Conservation (phyloP, 2,797 vertebrate genomes). For the Amblyraja radiata region DNA sequence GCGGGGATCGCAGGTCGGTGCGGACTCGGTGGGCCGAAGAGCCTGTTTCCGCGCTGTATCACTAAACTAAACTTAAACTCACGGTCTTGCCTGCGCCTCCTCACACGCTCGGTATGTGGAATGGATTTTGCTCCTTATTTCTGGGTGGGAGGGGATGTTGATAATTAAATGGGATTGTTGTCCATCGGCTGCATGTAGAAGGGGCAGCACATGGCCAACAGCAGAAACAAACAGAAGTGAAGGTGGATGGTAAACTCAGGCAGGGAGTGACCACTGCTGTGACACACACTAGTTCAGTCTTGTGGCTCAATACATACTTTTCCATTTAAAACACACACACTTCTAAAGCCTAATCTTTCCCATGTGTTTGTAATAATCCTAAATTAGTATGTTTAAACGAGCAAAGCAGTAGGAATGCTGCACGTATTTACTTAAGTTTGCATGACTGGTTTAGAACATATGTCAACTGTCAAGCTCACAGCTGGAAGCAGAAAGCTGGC, state of each 20-base stretch:
- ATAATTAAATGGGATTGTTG: not conserved
- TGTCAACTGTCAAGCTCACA: conserved; percentile 27
- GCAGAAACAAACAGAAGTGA: not conserved
- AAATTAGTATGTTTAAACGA: conserved; percentile 37
- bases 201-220: not conserved
- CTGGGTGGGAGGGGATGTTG: not conserved
- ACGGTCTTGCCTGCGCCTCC: no score
- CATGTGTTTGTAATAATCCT: conserved; percentile 37
- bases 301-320: not conserved
- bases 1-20: no score
- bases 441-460: conserved; percentile 26
- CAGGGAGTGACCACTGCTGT: not conserved
- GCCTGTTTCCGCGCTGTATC: no score
- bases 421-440: conserved; percentile 36
- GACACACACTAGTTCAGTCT: not conserved
- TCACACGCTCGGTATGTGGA: not conserved
- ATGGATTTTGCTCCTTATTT: not conserved
- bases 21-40: no score
- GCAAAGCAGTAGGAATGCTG: conserved; percentile 33
- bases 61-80: no score
- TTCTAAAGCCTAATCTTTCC: conserved; percentile 26
- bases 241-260: no score
- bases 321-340: conserved; percentile 6
- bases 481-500: conserved; percentile 27
- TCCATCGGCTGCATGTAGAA: not conserved